Conservation (phyloP, 1,140 invertebrate genomes). For the Manduca sexta region DNA sequence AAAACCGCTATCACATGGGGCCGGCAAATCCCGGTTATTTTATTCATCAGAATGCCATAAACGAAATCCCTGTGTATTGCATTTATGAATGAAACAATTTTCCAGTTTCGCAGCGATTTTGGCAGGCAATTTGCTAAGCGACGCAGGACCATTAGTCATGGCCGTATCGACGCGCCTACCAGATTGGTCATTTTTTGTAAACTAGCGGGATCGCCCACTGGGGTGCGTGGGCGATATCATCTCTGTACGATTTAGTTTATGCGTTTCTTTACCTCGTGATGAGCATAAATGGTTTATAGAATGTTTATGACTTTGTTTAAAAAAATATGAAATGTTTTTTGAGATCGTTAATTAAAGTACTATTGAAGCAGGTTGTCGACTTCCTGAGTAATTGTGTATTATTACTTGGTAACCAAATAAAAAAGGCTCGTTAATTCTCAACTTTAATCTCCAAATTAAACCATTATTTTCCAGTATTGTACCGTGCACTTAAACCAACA, state of each 20-base stretch:
- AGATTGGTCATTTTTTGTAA: conserved; percentile 65
- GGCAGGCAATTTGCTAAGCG: conserved; percentile 62
- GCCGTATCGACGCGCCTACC: conserved; percentile 51
- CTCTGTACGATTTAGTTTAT: conserved; percentile 4
- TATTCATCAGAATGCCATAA: conserved; percentile 53
- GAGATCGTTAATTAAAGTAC: no score
- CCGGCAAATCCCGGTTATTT: conserved; percentile 36
- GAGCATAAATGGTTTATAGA: no score
- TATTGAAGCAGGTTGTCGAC: no score
- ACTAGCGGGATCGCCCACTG: conserved; percentile 34
- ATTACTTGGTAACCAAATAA: no score
- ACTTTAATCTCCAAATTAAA: no score
- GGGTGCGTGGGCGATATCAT: conserved; percentile 28
- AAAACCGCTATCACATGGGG: conserved; percentile 31
- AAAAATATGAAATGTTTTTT: no score
- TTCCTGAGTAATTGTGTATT: no score
- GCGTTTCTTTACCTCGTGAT: neutral
- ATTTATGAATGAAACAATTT: conserved; percentile 70
- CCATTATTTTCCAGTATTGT: no score
- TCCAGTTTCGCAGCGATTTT: conserved; percentile 58
- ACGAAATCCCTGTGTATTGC: conserved; percentile 52
- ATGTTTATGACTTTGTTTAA: no score
- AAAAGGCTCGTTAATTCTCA: no score
- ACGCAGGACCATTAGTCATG: conserved; percentile 56
- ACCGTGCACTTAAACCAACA: no score